Percentiles rank a stretch among this genome's conserved stretches.
These are phyloP conservation scores for Congeria kusceri DNA, from an alignment of 2,888 invertebrate species.

Conservation along the genomic window DNA sequence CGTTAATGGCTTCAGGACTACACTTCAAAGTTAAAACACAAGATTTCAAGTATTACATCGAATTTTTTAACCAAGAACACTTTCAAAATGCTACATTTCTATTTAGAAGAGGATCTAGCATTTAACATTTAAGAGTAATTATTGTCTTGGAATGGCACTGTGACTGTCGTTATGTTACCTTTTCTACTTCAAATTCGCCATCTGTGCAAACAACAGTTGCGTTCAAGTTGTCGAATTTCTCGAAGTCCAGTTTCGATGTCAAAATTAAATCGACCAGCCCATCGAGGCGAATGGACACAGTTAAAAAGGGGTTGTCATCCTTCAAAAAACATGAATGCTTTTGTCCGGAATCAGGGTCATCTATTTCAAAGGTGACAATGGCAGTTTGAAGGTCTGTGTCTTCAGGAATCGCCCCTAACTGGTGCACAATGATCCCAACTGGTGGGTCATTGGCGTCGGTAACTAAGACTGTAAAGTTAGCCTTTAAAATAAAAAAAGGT, in stretches of 20 bases:
- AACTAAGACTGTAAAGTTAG: slow-evolving; percentile 63
- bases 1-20: too few species aligned
- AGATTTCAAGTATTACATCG: too few species aligned
- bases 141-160: too few species aligned
- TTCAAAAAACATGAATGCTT: slow-evolving; percentile 62
- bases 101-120: too few species aligned
- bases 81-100: too few species aligned
- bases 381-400: slow-evolving; percentile 44
- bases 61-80: too few species aligned
- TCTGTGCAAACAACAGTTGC: slow-evolving; percentile 66
- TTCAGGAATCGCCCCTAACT: slow-evolving; percentile 51
- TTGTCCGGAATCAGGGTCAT: slow-evolving; percentile 68
- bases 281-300: slow-evolving; percentile 41
- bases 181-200: slow-evolving; percentile 66
- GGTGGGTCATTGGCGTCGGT: slow-evolving; percentile 70
- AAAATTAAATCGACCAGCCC: slow-evolving; percentile 53
- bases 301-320: slow-evolving; percentile 37
- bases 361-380: slow-evolving; percentile 57
- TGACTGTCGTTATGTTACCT: slow-evolving; percentile 64
- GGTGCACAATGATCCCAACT: slow-evolving; percentile 52
- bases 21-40: too few species aligned
- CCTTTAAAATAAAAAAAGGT: slow-evolving; percentile 34
- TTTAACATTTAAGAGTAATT: too few species aligned
- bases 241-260: slow-evolving; percentile 58
- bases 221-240: slow-evolving; percentile 33